Evolutionary conservation across 2,888 invertebrate species (phyloP), one percentile per base, ranked within the genome.

Genomic region (Agriopis aurantiaria): DNA sequence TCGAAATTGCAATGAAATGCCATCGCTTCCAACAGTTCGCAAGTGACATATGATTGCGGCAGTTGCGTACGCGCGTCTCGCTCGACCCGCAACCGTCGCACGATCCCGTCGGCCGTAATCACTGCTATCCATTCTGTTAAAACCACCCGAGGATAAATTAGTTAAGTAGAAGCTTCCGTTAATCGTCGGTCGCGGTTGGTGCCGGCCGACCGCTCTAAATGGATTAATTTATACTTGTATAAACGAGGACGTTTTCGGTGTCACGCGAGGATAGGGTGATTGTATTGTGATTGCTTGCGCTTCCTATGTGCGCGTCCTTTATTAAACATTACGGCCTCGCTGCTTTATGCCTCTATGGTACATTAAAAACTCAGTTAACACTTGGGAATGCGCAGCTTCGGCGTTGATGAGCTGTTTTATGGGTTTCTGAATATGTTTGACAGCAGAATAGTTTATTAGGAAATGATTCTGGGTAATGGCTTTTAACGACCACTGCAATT

Each of bases 101-200:
- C 88, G 90, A 86, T 87, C 86, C 85, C 82, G 84, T 81, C 86
- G 80, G 74, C 87, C 90, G 92, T 93, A 95, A 95, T 95, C 95
- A 94, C 94, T 88, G 94, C 93, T 94, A 94, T 94, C 93, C 95
- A 95, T 94, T 94, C 93, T 92, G 93, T 94, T 95, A 95, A 95
- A 95, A 95, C 94, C 91, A 93, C 93, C 94, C 93, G 91, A 90
- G 91, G 87, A 91, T 95, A 94, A 94, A 94, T 95, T 94, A 94
- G 93, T 95, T 95, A 95, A 95, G 94, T 95, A 95, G 95, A 91
- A 90, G 92, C 92, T 94, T 95, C 95, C 95, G 95, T 91, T 95
- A 95, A 95, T 95, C 95, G 94, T 88, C 92, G 88, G 90, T 88
- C 89, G 88, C 86, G 88, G 88, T 87, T 89, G 89, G 88, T 91